Conservation (phyloP, 1,140 invertebrate species). For the Radopholus similis region DNA sequence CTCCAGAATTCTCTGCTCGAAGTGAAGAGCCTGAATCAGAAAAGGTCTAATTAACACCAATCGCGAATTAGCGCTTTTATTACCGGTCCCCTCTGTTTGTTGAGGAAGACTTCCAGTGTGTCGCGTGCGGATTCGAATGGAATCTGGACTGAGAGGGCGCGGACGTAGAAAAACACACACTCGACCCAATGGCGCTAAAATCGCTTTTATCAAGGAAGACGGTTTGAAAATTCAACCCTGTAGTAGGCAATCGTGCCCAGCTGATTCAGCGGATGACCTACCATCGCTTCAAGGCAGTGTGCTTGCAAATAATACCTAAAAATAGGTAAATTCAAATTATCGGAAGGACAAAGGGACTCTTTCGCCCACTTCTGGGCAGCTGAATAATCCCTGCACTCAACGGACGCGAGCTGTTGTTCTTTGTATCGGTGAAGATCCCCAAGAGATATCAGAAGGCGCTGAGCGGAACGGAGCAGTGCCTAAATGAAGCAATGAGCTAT, state of each 20-base stretch:
- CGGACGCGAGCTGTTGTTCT: neutral
- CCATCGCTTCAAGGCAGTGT: neutral
- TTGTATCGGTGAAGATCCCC: constrained; percentile 15
- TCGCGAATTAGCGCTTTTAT: neutral
- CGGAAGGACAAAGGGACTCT: neutral
- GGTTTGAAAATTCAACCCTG: neutral
- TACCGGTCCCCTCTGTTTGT: constrained; percentile 4
- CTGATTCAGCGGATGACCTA: constrained; percentile 14
- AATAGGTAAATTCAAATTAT: neutral
- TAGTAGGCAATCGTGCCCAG: constrained; percentile 4
- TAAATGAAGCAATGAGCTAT: neutral
- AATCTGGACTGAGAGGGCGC: constrained; percentile 10
- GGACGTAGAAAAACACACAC: constrained; percentile 11
- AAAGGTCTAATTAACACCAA: neutral
- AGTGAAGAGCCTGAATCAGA: neutral
- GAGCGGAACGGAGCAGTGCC: constrained; percentile 2
- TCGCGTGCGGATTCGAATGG: constrained; percentile 6
- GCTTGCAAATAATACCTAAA: constrained; percentile 8
- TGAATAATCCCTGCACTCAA: neutral
- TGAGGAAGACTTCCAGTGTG: neutral
- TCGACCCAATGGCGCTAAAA: constrained; percentile 4
- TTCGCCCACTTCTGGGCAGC: neutral
- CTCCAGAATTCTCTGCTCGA: constrained; percentile 10
- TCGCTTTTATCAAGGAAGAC: neutral
- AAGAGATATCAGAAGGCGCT: constrained; percentile 7